These are phyloP conservation scores for Melinopterus prodromus DNA, from an alignment of 2,888 invertebrate genomes.

Conservation along the genomic window DNA sequence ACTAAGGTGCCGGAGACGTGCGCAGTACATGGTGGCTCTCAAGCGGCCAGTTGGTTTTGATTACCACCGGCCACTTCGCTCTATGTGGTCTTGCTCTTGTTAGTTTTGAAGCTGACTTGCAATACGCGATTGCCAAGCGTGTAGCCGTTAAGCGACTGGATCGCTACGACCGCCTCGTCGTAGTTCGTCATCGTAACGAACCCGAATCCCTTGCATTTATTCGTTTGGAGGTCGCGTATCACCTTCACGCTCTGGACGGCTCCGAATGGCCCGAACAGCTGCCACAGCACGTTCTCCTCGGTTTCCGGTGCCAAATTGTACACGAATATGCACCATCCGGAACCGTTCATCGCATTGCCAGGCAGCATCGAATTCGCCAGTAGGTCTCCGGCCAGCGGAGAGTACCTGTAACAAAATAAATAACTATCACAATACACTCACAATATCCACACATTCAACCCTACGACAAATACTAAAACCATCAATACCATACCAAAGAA, in stretches of 20 bases:
- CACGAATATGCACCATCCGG: slow-evolving; percentile 93
- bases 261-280: slow-evolving; percentile 96
- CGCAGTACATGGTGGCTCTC: slow-evolving; percentile 36
- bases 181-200: slow-evolving; percentile 99
- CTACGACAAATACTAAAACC: background rate
- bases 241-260: slow-evolving; percentile 98
- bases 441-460: background rate
- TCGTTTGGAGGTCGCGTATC: slow-evolving; percentile 92
- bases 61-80: slow-evolving; percentile 50
- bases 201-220: slow-evolving; percentile 98
- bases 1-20: slow-evolving; percentile 45
- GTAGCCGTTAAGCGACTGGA: slow-evolving; percentile 95
- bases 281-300: slow-evolving; percentile 91
- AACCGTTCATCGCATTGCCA: slow-evolving; percentile 85
- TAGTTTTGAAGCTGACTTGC: slow-evolving; percentile 97
- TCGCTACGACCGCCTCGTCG: slow-evolving; percentile 95
- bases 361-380: slow-evolving; percentile 80
- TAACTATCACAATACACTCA: background rate
- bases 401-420: slow-evolving; percentile 67
- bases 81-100: slow-evolving; percentile 80
- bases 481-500: background rate
- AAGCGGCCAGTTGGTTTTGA: slow-evolving; percentile 38
- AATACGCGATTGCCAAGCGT: slow-evolving; percentile 93
- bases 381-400: slow-evolving; percentile 77
- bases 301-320: slow-evolving; percentile 93